A percentile compares a stretch with the other conserved stretches of the same genome.
phyloP scores from a whole-genome alignment of 2,797 vertebrate species.

The Strix occidentalis region DNA sequence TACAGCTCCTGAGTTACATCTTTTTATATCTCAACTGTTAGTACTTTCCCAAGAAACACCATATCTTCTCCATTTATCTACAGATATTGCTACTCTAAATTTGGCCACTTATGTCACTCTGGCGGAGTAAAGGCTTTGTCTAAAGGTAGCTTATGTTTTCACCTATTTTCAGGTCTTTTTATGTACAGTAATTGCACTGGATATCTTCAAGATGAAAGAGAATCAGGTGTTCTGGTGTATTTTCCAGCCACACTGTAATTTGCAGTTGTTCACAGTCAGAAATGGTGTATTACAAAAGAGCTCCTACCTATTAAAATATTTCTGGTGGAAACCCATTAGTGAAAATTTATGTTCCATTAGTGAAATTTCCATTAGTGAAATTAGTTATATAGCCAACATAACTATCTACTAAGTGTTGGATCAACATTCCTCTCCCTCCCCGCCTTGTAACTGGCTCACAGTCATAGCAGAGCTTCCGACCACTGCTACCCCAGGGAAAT shows the following conservation, averaged over 20 bases:
- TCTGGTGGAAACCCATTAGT: conserved; percentile 10
- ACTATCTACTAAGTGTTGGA: not conserved
- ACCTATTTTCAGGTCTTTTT: not conserved
- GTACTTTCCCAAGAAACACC: not conserved
- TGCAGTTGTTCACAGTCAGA: not conserved
- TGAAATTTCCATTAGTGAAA: not conserved
- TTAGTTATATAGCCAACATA: not conserved
- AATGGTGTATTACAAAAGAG: not conserved
- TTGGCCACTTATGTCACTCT: not conserved
- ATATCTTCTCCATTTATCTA: not conserved
- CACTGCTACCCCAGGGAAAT: not conserved
- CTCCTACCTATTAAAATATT: not conserved
- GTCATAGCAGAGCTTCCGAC: not conserved
- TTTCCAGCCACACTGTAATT: not conserved
- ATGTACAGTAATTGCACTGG: not conserved
- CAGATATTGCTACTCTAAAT: not conserved
- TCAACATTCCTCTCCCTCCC: not conserved
- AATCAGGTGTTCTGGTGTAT: not conserved
- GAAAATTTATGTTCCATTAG: conserved; percentile 21
- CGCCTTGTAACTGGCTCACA: not conserved
- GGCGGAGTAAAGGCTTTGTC: not conserved
- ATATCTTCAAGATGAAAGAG: not conserved
- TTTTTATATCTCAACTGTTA: not conserved
- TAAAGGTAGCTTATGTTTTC: not conserved
- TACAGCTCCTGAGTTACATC: not conserved